These are phyloP conservation scores for Gymnocephalus cernua DNA, from an alignment of 2,113 vertebrate species.

Conservation along the genomic window DNA sequence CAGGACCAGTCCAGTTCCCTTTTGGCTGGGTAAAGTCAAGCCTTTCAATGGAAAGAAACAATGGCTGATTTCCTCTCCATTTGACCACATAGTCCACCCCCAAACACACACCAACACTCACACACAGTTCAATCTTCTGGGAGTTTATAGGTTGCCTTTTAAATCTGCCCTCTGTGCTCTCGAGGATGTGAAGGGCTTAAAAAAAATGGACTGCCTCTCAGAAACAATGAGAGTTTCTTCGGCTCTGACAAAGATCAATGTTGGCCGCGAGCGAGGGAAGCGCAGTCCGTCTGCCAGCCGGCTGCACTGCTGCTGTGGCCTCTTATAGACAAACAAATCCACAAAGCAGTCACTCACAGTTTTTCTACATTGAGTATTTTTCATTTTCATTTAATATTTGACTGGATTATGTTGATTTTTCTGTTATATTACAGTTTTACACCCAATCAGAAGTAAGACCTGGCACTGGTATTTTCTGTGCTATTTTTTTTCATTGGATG, in stretches of 20 bases:
- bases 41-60: constrained; percentile 22
- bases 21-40: constrained; percentile 1
- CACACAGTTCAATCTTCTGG: constrained; percentile 44
- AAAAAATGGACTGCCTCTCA: constrained; percentile 56
- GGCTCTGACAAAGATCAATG: constrained; percentile 71
- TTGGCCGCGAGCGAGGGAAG: constrained; percentile 51
- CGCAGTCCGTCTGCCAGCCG: constrained; percentile 20
- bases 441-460: too few species aligned
- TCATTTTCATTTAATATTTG: not conserved
- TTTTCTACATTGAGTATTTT: not conserved
- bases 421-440: too few species aligned
- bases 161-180: constrained; percentile 56
- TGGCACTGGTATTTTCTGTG: too few species aligned
- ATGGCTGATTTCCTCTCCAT: constrained; percentile 22
- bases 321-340: constrained; percentile 42
- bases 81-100: constrained; percentile 6
- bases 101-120: constrained; percentile 8
- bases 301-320: constrained; percentile 17
- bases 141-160: constrained; percentile 64
- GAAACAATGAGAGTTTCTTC: constrained; percentile 67
- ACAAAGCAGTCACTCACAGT: not conserved
- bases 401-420: not conserved
- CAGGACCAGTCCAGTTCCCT: not conserved
- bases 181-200: constrained; percentile 51
- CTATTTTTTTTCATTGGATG: too few species aligned